Percentiles rank a stretch among this genome's conserved stretches.
phyloP scores from a whole-genome alignment of 1,140 invertebrate species.

The Babylonia areolata region DNA sequence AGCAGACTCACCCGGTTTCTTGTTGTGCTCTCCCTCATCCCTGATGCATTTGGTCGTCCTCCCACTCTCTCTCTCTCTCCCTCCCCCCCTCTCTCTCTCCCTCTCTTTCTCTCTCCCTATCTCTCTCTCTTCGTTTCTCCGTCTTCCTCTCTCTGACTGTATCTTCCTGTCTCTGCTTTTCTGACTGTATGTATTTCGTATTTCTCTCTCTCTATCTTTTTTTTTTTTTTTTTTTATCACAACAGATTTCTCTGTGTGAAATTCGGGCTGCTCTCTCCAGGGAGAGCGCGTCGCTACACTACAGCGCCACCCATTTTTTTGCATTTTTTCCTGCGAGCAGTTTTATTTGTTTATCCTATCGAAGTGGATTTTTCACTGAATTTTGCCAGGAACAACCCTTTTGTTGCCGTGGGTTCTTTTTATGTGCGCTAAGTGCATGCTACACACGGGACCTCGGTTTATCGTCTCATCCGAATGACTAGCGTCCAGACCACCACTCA shows the following conservation, averaged over 20 bases:
- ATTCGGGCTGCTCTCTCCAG: not conserved
- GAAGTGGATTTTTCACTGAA: too few species aligned
- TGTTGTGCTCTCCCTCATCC: not conserved
- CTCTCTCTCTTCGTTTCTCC: not conserved
- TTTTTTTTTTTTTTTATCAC: not conserved
- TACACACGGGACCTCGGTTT: too few species aligned
- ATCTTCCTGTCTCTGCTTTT: not conserved
- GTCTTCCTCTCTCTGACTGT: not conserved
- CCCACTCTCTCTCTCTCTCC: not conserved
- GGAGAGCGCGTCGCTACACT: not conserved
- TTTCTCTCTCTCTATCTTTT: not conserved
- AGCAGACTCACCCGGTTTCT: too few species aligned
- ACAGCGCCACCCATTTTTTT: too few species aligned
- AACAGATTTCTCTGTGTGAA: not conserved
- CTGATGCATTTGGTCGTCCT: too few species aligned
- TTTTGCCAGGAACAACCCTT: too few species aligned
- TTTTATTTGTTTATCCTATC: too few species aligned
- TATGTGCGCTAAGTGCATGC: too few species aligned
- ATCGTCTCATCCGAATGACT: too few species aligned
- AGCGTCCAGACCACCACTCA: too few species aligned
- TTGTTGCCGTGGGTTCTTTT: too few species aligned
- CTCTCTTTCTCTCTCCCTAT: not conserved
- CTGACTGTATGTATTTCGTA: not conserved
- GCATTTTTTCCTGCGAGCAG: too few species aligned
- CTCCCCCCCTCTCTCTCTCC: not conserved